Evolutionary conservation across 2,797 vertebrate genomes (phyloP).

Genomic region (Sarcoramphus papa): DNA sequence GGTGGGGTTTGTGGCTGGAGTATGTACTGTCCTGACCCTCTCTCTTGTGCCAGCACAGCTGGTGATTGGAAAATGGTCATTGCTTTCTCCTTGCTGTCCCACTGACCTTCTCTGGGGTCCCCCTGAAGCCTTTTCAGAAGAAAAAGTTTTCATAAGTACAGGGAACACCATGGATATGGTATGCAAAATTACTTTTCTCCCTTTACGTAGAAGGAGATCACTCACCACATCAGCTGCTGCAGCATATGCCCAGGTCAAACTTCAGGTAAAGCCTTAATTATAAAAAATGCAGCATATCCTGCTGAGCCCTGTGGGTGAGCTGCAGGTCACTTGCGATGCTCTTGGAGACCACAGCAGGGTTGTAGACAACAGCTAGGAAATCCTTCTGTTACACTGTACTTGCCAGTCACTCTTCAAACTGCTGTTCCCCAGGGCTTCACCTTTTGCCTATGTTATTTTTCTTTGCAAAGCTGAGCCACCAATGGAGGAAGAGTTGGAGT

Average conservation of each 20-base stretch:
- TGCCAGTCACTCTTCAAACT: not conserved
- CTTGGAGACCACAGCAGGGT: not conserved
- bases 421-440: not conserved
- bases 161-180: fast-evolving
- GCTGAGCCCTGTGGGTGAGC: not conserved
- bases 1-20: not conserved
- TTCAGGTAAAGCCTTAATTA: not conserved
- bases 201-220: not conserved
- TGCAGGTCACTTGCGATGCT: not conserved
- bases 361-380: not conserved
- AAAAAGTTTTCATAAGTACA: fast-evolving
- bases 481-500: not conserved
- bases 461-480: not conserved
- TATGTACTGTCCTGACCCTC: not conserved
- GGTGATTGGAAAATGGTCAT: not conserved
- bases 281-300: not conserved
- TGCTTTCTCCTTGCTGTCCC: not conserved
- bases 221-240: fast-evolving
- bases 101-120: not conserved
- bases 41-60: not conserved
- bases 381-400: not conserved
- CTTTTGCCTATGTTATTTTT: not conserved
- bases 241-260: too few species aligned
- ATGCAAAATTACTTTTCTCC: not conserved
- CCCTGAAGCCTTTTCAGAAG: not conserved